These are phyloP conservation scores for Tangara arthus DNA, from an alignment of 2,797 vertebrate genomes.

Conservation along the genomic window DNA sequence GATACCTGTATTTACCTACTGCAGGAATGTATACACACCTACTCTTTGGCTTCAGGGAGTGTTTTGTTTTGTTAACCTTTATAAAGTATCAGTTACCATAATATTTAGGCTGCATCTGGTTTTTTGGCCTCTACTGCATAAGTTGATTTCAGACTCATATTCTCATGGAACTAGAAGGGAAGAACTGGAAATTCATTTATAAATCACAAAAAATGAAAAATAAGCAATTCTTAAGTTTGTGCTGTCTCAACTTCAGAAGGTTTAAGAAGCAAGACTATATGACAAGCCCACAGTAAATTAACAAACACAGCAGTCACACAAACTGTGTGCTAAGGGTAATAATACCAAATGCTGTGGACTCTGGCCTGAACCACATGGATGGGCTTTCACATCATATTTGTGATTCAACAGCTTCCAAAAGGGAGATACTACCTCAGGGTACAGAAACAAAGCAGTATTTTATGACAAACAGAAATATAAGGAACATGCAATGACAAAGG, in stretches of 20 bases:
- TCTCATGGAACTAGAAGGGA: not conserved
- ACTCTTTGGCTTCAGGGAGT: slow-evolving; percentile 41
- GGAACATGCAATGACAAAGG: not conserved
- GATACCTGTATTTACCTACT: slow-evolving; percentile 33
- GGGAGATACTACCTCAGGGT: not conserved
- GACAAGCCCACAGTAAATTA: not conserved
- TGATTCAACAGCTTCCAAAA: not conserved
- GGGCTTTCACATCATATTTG: not conserved
- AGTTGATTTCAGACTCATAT: not conserved
- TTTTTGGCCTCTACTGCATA: not conserved
- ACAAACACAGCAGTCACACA: not conserved
- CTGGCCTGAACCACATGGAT: not conserved
- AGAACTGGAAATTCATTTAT: not conserved
- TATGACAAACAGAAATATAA: not conserved
- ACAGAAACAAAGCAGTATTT: not conserved
- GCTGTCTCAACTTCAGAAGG: not conserved
- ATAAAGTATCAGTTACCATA: not conserved
- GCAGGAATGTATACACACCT: slow-evolving; percentile 19
- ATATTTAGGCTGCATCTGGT: not conserved
- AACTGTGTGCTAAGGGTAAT: not conserved
- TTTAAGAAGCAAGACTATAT: not conserved
- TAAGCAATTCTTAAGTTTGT: not conserved
- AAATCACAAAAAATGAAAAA: not conserved
- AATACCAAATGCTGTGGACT: not conserved
- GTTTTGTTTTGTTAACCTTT: slow-evolving; percentile 59